Base-by-base conservation (phyloP, 2,888 invertebrate species). In the Antheraea assamensis region DNA sequence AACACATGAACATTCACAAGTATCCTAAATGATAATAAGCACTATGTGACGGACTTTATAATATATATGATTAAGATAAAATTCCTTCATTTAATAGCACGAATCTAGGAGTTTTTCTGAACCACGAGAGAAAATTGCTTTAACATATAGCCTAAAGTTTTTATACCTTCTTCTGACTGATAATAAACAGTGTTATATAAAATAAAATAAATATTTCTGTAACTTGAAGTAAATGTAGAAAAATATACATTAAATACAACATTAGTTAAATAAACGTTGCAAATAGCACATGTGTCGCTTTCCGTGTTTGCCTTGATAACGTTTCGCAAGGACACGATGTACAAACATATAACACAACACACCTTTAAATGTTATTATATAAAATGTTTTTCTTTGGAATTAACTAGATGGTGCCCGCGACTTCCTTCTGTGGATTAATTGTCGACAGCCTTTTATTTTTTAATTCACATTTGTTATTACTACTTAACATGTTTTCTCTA, bases 251-350 rank as follows among this genome's bases (percentile, higher is more conserved):
- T 13, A 64, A 64, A 13, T 30, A 30, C 15, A 27, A 27, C 61
- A 30, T 64, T 17, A 30, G 30, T 30, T 64, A 27, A 64, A 30
- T 17, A 64, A 64, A 64, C 17, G 30, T 64, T 64, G 61, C 61
- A 30, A 64, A 64, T 30, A 30, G 4, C 30, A 64, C 61, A 64
- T 64, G 30, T 30, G 17, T 64, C 27, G 30, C 7, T 27, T 64
- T 64, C 61, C 61, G 61, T 64, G 30, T 64, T 27, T 64, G 21
- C 61, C 0, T 30, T 64, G 61, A 64, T 64, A 64, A 64, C 61
- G 61, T 27, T 17, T 17, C 61, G 17, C 61, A 64, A 64, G 61
- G 61, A 64, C 61, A 30, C 27, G 17, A 30, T 30, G 1, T 30
- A 64, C 30, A 64, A 64, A 30, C 61, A 64, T 58, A n/a, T n/a